Evolutionary conservation across 2,797 vertebrate species (phyloP), one percentile per base, ranked within the genome.

Genomic region (Phrynocephalus guinanensis): DNA sequence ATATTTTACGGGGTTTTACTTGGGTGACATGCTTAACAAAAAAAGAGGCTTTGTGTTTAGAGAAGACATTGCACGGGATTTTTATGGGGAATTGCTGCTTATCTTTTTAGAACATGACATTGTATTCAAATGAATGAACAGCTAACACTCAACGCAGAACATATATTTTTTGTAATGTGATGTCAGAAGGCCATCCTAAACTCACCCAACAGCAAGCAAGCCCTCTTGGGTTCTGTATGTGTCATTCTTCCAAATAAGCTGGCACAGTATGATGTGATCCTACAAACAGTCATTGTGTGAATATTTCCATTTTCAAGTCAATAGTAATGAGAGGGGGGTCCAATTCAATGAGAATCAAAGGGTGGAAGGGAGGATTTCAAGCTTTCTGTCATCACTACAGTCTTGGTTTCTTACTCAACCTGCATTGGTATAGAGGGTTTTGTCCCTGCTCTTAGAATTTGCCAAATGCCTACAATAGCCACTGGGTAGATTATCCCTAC

Each of bases 71-170:
- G 52, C 67, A 63, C 26, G 20, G 22, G n/a, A 11, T 83, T 83
- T 44, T 72, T 63, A 83, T 33, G 11, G 20, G 50, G n/a, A 33
- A 78, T 28, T 18, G 10, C 28, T 50, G 66, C 48, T 33, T 38
- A 71, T 28, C 33, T 72, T 33, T 68, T 82, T 44, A 77, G 71
- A 87, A 52, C 22, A 52, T 10, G 5, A n/a, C 52, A 48, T 22
- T 52, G 18, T 50, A 82, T 82, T 82, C 15, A 82, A 67, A 87
- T 67, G 68, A 76, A 52, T 44, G 81, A 20, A 33, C n/a, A 13
- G 15, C 66, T 75, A 56, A 82, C 66, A 73, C 44, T 44, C 50
- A 63, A 48, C 48, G 13, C n/a, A 68, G 28, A 13, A 44, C 1
- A 75, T 5, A 38, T 8, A 67, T 1, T 7, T 30, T 87, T 87